A percentile compares a stretch with the other conserved stretches of the same genome.
These are phyloP conservation scores for Rotaria socialis DNA, from an alignment of 2,888 invertebrate genomes.

Conservation along the genomic window DNA sequence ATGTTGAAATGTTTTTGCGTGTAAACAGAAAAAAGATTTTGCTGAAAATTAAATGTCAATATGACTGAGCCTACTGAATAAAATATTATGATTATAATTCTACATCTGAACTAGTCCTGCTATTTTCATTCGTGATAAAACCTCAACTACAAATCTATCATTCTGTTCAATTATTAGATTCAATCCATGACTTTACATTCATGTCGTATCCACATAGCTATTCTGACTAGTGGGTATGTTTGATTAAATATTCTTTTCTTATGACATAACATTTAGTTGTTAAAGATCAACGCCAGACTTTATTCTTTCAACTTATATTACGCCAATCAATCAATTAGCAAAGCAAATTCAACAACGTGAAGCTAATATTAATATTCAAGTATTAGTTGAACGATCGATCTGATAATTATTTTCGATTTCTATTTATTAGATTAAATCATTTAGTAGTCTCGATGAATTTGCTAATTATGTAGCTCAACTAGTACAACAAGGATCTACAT, in stretches of 20 bases:
- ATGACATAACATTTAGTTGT: not conserved
- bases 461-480: conserved; percentile 4
- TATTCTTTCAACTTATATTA: conserved; percentile 27
- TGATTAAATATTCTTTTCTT: not conserved
- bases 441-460: conserved; percentile 8
- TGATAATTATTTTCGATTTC: not conserved
- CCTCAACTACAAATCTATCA: not conserved
- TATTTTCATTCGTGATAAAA: not conserved
- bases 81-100: no score
- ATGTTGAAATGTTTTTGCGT: no score
- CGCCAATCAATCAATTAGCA: conserved; percentile 14
- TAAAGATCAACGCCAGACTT: conserved; percentile 25
- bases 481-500: not conserved
- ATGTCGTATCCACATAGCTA: conserved; percentile 5
- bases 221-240: conserved; percentile 19
- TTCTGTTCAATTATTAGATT: not conserved
- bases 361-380: conserved; percentile 21
- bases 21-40: no score
- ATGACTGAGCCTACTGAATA: no score
- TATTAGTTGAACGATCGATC: not conserved
- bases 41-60: no score
- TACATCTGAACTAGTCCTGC: no score
- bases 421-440: not conserved
- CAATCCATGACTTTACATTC: not conserved
- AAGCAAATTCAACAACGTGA: conserved; percentile 1